Percentiles rank a stretch among this genome's conserved stretches.
Conservation (phyloP, 2,113 vertebrate genomes). For the Phaethon lepturus region DNA sequence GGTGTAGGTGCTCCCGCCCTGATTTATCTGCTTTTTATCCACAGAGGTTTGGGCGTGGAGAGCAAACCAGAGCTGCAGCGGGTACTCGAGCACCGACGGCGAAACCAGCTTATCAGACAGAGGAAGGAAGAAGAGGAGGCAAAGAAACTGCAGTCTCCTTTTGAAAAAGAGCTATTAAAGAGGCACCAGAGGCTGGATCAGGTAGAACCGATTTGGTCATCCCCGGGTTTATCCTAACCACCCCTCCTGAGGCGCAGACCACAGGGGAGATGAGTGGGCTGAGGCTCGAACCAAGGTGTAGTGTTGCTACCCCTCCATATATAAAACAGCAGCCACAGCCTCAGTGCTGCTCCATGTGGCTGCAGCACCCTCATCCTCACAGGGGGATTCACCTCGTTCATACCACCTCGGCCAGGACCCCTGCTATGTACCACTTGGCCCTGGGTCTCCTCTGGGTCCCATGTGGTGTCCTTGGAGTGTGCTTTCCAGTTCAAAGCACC, state of each 20-base stretch:
- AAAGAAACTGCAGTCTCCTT: slow-evolving; percentile 87
- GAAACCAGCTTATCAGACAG: slow-evolving; percentile 90
- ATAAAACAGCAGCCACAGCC: neutral
- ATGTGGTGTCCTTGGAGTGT: neutral
- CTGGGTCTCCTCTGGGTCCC: neutral
- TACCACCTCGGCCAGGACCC: neutral
- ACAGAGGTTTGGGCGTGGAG: slow-evolving; percentile 80
- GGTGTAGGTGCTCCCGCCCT: neutral
- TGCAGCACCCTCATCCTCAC: neutral
- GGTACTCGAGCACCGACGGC: slow-evolving; percentile 88
- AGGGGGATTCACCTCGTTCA: neutral
- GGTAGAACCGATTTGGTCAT: slow-evolving; percentile 70
- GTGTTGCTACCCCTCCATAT: neutral
- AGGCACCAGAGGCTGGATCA: slow-evolving; percentile 90
- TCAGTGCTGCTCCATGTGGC: neutral
- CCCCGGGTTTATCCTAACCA: neutral
- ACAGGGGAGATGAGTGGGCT: neutral
- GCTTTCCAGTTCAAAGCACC: neutral
- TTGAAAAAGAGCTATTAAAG: slow-evolving; percentile 91
- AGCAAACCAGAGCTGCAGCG: slow-evolving; percentile 92
- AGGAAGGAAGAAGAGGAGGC: slow-evolving; percentile 90
- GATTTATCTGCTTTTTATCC: neutral
- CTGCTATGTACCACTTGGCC: neutral
- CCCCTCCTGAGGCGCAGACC: fast-evolving
- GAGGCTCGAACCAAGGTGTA: neutral